A percentile compares a stretch with the other conserved stretches of the same genome.
phyloP scores from a whole-genome alignment of 2,797 vertebrate genomes.

The Chrysolophus pictus region DNA sequence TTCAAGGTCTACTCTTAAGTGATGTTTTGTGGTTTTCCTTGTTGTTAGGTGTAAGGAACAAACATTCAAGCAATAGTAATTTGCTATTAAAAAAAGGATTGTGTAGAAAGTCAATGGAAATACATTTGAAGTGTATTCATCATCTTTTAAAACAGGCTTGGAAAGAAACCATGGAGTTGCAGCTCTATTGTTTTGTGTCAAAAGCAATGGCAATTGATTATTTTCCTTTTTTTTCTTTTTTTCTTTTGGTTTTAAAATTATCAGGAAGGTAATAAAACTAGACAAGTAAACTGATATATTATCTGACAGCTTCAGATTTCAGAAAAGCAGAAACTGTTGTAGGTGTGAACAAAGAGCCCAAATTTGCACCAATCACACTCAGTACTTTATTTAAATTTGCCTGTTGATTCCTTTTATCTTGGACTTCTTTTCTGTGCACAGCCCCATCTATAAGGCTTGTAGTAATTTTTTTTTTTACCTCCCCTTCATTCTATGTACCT shows the following conservation, averaged over 20 bases:
- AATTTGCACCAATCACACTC: neutral
- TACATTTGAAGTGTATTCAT: neutral
- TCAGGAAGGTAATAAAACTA: neutral
- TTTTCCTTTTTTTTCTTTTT: neutral
- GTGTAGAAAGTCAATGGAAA: neutral
- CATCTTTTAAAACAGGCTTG: neutral
- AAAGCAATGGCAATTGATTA: neutral
- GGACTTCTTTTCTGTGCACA: neutral
- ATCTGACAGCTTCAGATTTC: neutral
- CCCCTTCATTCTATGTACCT: neutral
- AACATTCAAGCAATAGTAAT: neutral
- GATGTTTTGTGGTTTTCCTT: neutral
- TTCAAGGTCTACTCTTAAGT: slow-evolving; percentile 2
- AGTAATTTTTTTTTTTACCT: neutral
- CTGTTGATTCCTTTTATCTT: neutral
- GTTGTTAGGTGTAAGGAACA: neutral
- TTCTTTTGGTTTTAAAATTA: neutral
- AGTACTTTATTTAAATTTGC: neutral
- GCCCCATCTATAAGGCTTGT: neutral
- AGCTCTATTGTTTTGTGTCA: neutral
- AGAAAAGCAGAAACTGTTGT: neutral
- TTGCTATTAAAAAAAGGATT: neutral
- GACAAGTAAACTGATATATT: neutral
- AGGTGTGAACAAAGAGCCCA: neutral
- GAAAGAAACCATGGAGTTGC: neutral